phyloP scores from a whole-genome alignment of 2,888 invertebrate species.

The Caenorhabditis virilis region DNA sequence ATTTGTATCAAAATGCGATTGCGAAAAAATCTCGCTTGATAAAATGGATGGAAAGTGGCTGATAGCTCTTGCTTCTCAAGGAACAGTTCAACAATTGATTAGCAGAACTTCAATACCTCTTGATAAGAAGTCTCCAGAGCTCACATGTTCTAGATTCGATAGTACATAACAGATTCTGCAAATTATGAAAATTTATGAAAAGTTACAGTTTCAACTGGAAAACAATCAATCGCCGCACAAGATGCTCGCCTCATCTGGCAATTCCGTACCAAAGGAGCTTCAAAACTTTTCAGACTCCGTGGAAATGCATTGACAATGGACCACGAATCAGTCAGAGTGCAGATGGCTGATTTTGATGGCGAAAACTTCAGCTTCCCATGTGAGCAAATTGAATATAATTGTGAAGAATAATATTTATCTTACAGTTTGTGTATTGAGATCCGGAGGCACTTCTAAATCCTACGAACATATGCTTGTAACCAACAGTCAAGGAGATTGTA shows the following conservation, averaged over 20 bases:
- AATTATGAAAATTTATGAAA: no score
- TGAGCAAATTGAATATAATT: constrained; percentile 10
- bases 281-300: constrained; percentile 26
- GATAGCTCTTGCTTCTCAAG: constrained; percentile 37
- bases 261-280: constrained; percentile 28
- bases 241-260: constrained; percentile 40
- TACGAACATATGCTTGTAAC: constrained; percentile 42
- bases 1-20: constrained; percentile 28
- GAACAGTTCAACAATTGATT: constrained; percentile 10
- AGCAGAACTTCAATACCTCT: constrained; percentile 11
- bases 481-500: constrained; percentile 43
- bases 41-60: constrained; percentile 43
- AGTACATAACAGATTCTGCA: no score
- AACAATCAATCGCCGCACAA: constrained; percentile 29
- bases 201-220: constrained; percentile 31
- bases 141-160: constrained; percentile 35
- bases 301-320: constrained; percentile 43
- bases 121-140: constrained; percentile 11
- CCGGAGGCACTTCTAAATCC: constrained; percentile 10
- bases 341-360: constrained; percentile 37
- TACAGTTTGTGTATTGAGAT: constrained; percentile 34
- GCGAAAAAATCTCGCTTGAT: constrained; percentile 24
- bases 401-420: background rate
- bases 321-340: constrained; percentile 31
- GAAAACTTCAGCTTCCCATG: constrained; percentile 45